A percentile compares a stretch with the other conserved stretches of the same genome.
Evolutionary conservation across 2,797 vertebrate genomes (phyloP).

Genomic region (Morelia viridis): DNA sequence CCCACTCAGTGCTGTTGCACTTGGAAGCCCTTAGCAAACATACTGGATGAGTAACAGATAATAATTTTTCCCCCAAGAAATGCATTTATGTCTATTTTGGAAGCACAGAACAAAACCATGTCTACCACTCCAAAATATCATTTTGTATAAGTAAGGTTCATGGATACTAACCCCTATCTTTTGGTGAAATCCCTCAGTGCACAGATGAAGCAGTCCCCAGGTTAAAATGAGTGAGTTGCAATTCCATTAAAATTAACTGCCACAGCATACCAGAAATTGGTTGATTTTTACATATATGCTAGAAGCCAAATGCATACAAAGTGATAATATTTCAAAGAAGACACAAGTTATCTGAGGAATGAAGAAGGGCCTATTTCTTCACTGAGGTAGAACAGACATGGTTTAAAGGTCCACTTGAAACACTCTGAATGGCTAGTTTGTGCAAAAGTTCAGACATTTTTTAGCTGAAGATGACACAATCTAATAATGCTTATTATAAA

Average conservation of each 20-base stretch:
- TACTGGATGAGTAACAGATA: too few species aligned
- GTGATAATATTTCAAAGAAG: background rate
- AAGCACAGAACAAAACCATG: background rate
- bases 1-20: too few species aligned
- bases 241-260: background rate
- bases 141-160: background rate
- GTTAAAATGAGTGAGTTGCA: background rate
- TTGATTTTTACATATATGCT: background rate
- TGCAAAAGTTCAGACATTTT: background rate
- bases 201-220: background rate
- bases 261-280: background rate
- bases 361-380: background rate
- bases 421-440: background rate
- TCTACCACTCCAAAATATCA: background rate
- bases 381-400: background rate
- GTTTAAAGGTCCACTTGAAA: background rate
- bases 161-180: background rate
- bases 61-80: background rate
- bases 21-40: too few species aligned
- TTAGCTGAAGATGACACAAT: background rate
- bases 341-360: background rate
- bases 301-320: slow-evolving; percentile 1
- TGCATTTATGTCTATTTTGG: background rate
- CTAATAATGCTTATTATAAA: background rate
- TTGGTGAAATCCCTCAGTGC: background rate